Conservation (phyloP, 2,797 vertebrate species). For the Pygocentrus nattereri region DNA sequence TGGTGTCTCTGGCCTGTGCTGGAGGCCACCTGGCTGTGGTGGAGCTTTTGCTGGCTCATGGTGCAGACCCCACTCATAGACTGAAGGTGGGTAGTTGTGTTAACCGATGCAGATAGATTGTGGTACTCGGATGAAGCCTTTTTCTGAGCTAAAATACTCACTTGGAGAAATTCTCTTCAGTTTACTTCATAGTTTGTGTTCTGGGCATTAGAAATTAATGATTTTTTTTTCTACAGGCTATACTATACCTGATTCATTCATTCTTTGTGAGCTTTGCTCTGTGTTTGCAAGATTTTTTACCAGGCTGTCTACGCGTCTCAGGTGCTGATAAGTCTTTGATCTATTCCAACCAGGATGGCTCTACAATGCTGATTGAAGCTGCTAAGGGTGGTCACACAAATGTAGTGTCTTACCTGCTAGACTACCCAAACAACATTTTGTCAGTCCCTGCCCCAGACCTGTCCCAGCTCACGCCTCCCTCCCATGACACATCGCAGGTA, state of each 20-base stretch:
- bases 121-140: not conserved
- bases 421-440: constrained; percentile 98
- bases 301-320: not conserved
- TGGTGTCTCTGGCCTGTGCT: constrained; percentile 96
- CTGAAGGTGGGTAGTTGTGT: constrained; percentile 86
- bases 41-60: constrained; percentile 95
- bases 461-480: constrained; percentile 94
- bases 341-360: constrained; percentile 87
- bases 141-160: no score
- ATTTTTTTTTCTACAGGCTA: not conserved
- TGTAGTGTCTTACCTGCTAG: constrained; percentile 98
- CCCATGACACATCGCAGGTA: constrained; percentile 98
- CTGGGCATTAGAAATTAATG: not conserved
- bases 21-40: constrained; percentile 98
- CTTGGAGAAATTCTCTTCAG: not conserved
- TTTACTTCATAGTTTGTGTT: not conserved
- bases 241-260: not conserved
- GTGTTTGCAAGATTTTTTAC: not conserved
- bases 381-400: constrained; percentile 99
- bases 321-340: constrained; percentile 18
- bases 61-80: constrained; percentile 97
- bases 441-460: constrained; percentile 93
- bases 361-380: constrained; percentile 99
- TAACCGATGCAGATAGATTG: not conserved
- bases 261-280: not conserved